Conservation (phyloP, 2,888 invertebrate genomes). For the Lepidochrysops patricia region DNA sequence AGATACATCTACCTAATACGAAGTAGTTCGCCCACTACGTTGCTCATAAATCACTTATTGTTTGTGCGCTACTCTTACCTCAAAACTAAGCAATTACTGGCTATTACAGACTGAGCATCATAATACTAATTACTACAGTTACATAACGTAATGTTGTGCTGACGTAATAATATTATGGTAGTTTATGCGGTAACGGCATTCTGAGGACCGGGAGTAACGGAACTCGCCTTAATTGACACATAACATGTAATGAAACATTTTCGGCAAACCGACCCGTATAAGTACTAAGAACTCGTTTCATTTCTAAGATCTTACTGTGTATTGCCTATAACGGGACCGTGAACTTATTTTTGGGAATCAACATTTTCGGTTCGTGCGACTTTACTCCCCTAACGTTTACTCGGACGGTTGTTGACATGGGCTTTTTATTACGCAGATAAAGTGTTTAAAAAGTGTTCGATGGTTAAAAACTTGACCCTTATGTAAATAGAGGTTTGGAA, state of each 20-base stretch:
- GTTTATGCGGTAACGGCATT: constrained; percentile 2
- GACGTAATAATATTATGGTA: not conserved
- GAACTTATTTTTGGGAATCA: not conserved
- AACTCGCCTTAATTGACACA: not conserved
- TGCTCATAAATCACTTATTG: not conserved
- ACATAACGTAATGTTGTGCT: not conserved
- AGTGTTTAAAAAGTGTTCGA: not conserved
- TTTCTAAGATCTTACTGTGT: not conserved
- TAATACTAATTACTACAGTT: not conserved
- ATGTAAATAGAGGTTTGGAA: not conserved
- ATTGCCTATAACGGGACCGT: not conserved
- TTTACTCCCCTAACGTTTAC: not conserved
- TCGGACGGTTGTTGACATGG: not conserved
- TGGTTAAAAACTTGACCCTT: not conserved
- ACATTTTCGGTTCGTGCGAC: not conserved
- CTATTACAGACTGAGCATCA: not conserved
- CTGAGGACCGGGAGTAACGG: not conserved
- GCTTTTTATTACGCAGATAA: not conserved
- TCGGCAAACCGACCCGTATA: not conserved
- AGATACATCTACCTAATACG: too few relatives aligned
- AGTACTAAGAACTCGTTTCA: constrained; percentile 2
- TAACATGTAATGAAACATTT: not conserved
- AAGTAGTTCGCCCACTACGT: not conserved
- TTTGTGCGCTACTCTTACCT: not conserved
- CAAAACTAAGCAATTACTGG: not conserved